phyloP scores from a whole-genome alignment of 2,888 invertebrate species.

The Nebria brevicollis region DNA sequence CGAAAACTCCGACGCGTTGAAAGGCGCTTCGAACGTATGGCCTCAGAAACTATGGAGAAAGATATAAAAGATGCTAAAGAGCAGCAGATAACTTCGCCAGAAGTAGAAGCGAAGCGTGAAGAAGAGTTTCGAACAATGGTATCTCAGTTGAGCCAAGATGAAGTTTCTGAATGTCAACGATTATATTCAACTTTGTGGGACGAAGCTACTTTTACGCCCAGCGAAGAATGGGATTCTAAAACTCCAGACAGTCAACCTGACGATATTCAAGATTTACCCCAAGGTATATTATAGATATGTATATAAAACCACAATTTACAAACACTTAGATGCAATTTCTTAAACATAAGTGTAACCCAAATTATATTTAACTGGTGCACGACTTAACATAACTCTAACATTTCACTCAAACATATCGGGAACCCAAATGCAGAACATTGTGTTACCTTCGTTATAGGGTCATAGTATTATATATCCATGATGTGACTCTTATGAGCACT shows the following conservation, averaged over 20 bases:
- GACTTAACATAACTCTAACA: conserved; percentile 42
- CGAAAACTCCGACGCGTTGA: conserved; percentile 63
- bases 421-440: conserved; percentile 48
- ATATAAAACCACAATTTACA: neutral
- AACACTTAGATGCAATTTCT: neutral
- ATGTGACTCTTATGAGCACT: too few relatives aligned
- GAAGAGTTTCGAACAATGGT: conserved; percentile 63
- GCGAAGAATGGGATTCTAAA: conserved; percentile 62
- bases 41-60: conserved; percentile 63
- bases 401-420: conserved; percentile 53
- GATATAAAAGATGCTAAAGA: conserved; percentile 56
- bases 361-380: conserved; percentile 33
- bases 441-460: conserved; percentile 32
- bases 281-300: conserved; percentile 57
- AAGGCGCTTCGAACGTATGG: conserved; percentile 66
- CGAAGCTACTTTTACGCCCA: conserved; percentile 62
- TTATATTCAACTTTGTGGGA: conserved; percentile 65
- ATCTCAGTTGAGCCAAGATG: conserved; percentile 65
- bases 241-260: conserved; percentile 63
- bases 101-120: conserved; percentile 59
- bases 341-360: conserved; percentile 31
- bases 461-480: neutral
- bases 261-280: conserved; percentile 61
- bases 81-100: conserved; percentile 57
- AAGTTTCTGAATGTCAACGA: conserved; percentile 64